Percentiles rank a stretch among this genome's conserved stretches.
These are phyloP conservation scores for Tragelaphus scriptus DNA, from an alignment of 2,113 vertebrate species.

Conservation along the genomic window DNA sequence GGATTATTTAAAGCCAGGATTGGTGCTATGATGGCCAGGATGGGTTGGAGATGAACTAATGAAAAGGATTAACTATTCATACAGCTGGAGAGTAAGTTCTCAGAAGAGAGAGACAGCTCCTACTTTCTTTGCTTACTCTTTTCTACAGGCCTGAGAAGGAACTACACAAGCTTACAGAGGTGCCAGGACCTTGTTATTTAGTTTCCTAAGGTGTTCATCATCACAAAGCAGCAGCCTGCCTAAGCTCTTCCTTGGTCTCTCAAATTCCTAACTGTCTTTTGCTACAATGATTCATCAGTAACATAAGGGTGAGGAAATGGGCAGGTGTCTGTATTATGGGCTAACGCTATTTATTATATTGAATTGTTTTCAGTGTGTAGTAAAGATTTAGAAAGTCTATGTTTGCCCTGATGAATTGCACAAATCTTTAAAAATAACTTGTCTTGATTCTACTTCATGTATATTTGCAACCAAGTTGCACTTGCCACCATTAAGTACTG, in stretches of 20 bases:
- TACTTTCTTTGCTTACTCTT: neutral
- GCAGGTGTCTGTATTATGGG: neutral
- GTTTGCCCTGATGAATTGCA: neutral
- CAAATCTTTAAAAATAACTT: neutral
- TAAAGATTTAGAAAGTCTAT: neutral
- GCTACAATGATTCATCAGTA: neutral
- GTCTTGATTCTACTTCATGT: neutral
- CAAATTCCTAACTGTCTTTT: neutral
- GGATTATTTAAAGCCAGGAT: neutral
- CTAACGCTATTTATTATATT: neutral
- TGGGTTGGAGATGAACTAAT: neutral
- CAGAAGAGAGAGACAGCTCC: neutral
- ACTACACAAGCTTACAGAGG: neutral
- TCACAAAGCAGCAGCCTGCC: neutral
- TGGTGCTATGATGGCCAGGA: neutral
- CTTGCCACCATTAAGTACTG: neutral
- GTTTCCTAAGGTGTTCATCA: neutral
- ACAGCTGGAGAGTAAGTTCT: neutral
- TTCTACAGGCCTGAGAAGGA: neutral
- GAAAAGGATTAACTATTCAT: neutral
- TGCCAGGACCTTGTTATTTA: neutral
- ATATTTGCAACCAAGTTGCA: neutral
- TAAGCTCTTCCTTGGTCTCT: neutral
- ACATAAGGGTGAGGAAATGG: neutral
- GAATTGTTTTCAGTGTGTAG: neutral